Conservation (phyloP, 1,140 invertebrate species). For the Pachyrhynchus sulphureomaculatus region DNA sequence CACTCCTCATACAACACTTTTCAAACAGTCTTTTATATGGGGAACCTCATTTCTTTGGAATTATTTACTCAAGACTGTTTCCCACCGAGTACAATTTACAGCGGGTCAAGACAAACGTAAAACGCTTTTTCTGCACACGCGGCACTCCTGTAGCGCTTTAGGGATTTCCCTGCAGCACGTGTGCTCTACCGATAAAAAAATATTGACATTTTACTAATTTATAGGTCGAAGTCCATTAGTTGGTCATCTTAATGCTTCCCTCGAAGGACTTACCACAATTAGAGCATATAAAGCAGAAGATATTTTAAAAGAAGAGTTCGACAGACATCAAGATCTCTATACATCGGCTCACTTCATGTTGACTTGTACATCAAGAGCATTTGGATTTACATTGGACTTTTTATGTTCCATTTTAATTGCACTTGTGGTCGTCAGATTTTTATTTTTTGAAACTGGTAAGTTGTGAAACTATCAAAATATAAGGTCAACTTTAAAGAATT, state of each 20-base stretch:
- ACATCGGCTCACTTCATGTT: slow-evolving; percentile 68
- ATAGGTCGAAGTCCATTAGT: slow-evolving; percentile 72
- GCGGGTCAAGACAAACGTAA: not conserved
- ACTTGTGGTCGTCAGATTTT: not conserved
- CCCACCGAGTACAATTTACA: no score
- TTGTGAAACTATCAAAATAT: no score
- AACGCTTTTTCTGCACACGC: no score
- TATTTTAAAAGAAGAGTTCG: slow-evolving; percentile 77
- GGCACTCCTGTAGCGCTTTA: no score
- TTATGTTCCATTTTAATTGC: slow-evolving; percentile 59
- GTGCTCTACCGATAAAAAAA: no score
- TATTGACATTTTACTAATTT: slow-evolving; percentile 17
- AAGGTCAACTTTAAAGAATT: no score
- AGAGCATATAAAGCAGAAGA: slow-evolving; percentile 79
- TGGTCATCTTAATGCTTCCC: slow-evolving; percentile 82
- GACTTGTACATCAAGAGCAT: slow-evolving; percentile 62
- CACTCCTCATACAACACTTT: no score
- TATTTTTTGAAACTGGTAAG: slow-evolving; percentile 7
- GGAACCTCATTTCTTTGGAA: no score
- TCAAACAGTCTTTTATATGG: no score
- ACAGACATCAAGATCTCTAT: slow-evolving; percentile 74
- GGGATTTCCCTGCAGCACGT: no score
- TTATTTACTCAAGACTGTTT: no score
- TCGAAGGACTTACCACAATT: slow-evolving; percentile 88
- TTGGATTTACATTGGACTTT: slow-evolving; percentile 77